Base-by-base conservation (phyloP, 2,797 vertebrate species). In the Betta splendens region DNA sequence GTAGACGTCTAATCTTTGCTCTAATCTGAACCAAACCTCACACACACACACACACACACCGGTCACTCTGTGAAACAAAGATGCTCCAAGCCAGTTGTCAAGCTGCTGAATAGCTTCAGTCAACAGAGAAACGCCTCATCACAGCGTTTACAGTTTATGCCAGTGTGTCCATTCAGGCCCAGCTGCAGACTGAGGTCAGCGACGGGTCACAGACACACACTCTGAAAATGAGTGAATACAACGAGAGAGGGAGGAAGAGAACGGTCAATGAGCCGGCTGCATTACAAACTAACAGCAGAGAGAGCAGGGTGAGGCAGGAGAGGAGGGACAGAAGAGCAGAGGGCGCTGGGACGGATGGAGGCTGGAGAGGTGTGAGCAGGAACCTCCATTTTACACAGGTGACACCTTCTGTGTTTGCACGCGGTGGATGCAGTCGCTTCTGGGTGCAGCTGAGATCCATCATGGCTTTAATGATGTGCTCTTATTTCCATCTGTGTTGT, bases 381-480 rank as follows among this genome's bases (percentile, higher is more conserved):
- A 11, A n/a, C 33, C 42, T 33, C 43, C 15, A 20, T 49, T 47
- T 10, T 4, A 3, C 42, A 7, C 20, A 25, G 59, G 35, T 29
- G 39, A 45, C 32, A 16, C 9, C 1, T 10, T 9, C 8, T 4
- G 0, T 25, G 15, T 12, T n/a, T n/a, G 0, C 29, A 15, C 23
- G 36, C 0, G n/a, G 2, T 2, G 0, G 29, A 15, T 23, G 36
- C 0, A n/a, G 2, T 2, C 28, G 36, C 9, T 4, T 48, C 38
- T 32, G 51, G n/a, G 5, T 26, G 64, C 9, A 48, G 36, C 51
- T 17, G 3, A 42, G 29, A 46, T 56, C 22, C 51, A 44, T 61
- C 61, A 35, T 0, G 11, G 13, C 5, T 36, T 4, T 52, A 67
- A 52, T 49, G 39, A 32, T n/a, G 7, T 5, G 45, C 47, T 51